Percentiles rank a stretch among this genome's conserved stretches.
These are phyloP conservation scores for Hemitrygon akajei DNA, from an alignment of 2,797 vertebrate species.

Conservation along the genomic window DNA sequence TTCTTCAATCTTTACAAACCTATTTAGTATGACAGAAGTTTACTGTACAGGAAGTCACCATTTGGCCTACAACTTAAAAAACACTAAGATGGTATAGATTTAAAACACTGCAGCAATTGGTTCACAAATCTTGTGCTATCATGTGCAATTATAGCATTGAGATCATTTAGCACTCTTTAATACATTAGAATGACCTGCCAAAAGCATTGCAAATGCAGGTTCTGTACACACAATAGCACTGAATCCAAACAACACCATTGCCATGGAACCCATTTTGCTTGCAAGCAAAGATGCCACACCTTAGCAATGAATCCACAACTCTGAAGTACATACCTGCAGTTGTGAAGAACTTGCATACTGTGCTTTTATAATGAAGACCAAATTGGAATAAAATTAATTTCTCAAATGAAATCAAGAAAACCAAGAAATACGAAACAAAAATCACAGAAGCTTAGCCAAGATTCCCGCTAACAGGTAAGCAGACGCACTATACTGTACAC, in stretches of 20 bases:
- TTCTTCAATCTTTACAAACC: neutral
- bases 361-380: neutral
- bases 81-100: neutral
- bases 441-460: neutral
- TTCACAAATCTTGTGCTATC: neutral
- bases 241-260: conserved; percentile 50
- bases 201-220: neutral
- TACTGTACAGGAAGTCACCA: too few species aligned
- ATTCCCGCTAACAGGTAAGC: neutral
- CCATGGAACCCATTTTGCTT: neutral
- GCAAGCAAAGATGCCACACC: neutral
- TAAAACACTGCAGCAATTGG: neutral
- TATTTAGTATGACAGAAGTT: neutral
- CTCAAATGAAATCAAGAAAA: neutral
- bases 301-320: neutral
- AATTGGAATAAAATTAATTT: neutral
- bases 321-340: neutral
- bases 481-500: neutral
- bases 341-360: neutral
- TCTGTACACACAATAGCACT: fast-evolving
- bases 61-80: neutral
- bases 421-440: neutral
- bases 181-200: neutral
- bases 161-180: neutral
- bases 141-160: neutral